Evolutionary conservation across 2,888 invertebrate species (phyloP).

Genomic region (Eupeodes luniger): DNA sequence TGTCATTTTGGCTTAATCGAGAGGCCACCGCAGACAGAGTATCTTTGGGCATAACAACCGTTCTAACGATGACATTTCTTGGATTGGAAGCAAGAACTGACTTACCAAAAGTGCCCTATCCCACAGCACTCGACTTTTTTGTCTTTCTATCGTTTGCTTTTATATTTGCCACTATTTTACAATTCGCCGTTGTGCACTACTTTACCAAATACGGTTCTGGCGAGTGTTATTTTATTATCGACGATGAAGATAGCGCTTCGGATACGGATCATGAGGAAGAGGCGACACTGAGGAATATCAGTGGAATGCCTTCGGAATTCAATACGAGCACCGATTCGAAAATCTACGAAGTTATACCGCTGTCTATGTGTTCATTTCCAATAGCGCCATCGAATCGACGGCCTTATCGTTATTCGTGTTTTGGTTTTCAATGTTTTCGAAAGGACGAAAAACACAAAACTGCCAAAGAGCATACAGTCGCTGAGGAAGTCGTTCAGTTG

Average conservation of each 20-base stretch:
- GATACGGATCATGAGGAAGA: constrained; percentile 86
- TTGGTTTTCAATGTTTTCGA: constrained; percentile 78
- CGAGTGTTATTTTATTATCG: constrained; percentile 90
- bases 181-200: constrained; percentile 93
- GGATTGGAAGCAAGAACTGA: constrained; percentile 92
- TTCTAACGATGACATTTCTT: constrained; percentile 93
- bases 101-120: constrained; percentile 93
- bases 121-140: constrained; percentile 94
- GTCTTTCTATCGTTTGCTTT: constrained; percentile 92
- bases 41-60: constrained; percentile 92
- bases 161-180: constrained; percentile 92
- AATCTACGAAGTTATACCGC: constrained; percentile 87
- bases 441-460: constrained; percentile 72
- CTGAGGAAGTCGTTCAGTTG: constrained; percentile 82
- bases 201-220: constrained; percentile 94
- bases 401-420: constrained; percentile 77
- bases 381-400: constrained; percentile 79
- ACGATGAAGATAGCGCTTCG: constrained; percentile 86
- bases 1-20: constrained; percentile 93
- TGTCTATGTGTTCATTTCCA: constrained; percentile 86
- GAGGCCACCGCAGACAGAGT: constrained; percentile 93
- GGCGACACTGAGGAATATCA: constrained; percentile 70
- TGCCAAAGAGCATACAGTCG: constrained; percentile 78
- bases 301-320: constrained; percentile 80
- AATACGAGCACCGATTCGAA: constrained; percentile 82